A percentile compares a stretch with the other conserved stretches of the same genome.
phyloP scores from a whole-genome alignment of 2,113 vertebrate species.

The Genyomyrus donnyi region DNA sequence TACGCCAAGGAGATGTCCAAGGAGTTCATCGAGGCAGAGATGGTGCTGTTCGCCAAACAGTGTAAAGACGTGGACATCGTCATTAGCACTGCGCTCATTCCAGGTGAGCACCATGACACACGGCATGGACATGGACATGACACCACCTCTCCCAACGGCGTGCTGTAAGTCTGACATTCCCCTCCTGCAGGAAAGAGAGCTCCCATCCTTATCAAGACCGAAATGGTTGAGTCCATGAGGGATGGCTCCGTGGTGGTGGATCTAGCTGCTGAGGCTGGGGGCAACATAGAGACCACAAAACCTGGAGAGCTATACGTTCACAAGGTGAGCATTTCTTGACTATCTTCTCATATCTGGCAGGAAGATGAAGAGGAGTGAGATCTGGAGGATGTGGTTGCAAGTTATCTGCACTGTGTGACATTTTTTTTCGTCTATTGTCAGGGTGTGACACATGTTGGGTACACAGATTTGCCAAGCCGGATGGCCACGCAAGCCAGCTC shows the following conservation, averaged over 20 bases:
- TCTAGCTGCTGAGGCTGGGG: conserved; percentile 57
- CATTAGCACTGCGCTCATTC: conserved; percentile 62
- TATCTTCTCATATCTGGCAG: not conserved
- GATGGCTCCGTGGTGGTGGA: conserved; percentile 57
- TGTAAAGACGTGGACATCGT: conserved; percentile 59
- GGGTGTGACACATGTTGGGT: conserved; percentile 75
- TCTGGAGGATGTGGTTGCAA: not conserved
- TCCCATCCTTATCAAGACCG: conserved; percentile 51
- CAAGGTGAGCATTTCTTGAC: conserved; percentile 40
- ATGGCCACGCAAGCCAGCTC: conserved; percentile 76
- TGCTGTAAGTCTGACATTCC: not conserved
- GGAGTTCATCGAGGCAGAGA: conserved; percentile 66
- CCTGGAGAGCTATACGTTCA: conserved; percentile 47
- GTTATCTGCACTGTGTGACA: not conserved
- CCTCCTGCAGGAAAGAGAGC: conserved; percentile 45
- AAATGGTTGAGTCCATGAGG: conserved; percentile 56
- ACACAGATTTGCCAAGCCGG: conserved; percentile 71
- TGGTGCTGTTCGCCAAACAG: conserved; percentile 59
- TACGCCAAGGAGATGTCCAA: conserved; percentile 67
- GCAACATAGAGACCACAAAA: conserved; percentile 60
- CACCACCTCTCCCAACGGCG: not conserved
- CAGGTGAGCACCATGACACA: conserved; percentile 46
- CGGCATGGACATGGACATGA: no score
- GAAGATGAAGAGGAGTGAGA: not conserved
- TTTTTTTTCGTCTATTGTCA: conserved; percentile 34